Percentiles rank a stretch among this genome's conserved stretches.
Conservation (phyloP, 2,113 vertebrate species). For the Candoia aspera region DNA sequence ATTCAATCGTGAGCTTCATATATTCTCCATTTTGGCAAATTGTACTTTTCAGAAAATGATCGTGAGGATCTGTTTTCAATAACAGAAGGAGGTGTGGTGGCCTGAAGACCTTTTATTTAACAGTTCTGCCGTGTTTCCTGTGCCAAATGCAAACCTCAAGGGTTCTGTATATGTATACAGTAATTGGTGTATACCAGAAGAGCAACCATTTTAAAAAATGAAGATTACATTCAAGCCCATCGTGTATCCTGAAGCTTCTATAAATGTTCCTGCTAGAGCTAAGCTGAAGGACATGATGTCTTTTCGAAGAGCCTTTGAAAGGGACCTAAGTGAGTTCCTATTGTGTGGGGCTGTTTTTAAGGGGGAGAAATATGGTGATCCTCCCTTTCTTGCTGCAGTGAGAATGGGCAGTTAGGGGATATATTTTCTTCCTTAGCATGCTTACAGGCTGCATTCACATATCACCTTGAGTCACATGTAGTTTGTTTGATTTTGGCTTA, state of each 20-base stretch:
- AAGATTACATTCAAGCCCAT: background rate
- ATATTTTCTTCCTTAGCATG: background rate
- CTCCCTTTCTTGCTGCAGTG: background rate
- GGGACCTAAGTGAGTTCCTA: background rate
- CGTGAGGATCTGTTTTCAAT: background rate
- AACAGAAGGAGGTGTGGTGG: background rate
- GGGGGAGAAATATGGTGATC: background rate
- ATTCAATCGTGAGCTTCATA: background rate
- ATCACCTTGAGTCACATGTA: background rate
- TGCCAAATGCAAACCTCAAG: background rate
- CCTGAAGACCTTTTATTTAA: background rate
- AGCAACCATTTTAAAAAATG: background rate
- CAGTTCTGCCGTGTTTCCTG: background rate
- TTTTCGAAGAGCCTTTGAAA: background rate
- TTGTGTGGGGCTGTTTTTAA: background rate
- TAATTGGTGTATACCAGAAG: background rate
- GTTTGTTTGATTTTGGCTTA: background rate
- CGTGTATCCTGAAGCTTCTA: background rate
- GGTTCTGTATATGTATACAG: background rate
- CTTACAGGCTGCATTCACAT: background rate
- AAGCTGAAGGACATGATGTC: background rate
- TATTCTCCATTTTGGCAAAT: background rate
- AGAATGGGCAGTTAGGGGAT: background rate
- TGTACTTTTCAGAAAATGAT: background rate
- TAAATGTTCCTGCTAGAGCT: background rate